phyloP scores from a whole-genome alignment of 2,797 vertebrate species.

The Halcyon badia region DNA sequence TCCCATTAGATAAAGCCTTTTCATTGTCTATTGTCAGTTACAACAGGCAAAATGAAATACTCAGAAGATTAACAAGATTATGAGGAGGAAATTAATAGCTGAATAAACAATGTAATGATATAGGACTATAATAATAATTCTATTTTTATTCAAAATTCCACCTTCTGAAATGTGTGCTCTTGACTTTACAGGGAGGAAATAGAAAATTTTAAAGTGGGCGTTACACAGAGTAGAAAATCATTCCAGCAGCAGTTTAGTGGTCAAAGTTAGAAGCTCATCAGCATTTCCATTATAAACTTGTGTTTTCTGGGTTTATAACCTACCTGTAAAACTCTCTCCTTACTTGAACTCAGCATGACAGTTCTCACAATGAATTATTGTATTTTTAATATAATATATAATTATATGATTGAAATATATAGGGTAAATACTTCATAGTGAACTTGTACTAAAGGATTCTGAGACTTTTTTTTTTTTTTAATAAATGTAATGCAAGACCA shows the following conservation, averaged over 20 bases:
- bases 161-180: background rate
- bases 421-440: background rate
- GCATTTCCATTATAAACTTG: conserved; percentile 1
- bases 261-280: background rate
- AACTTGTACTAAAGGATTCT: background rate
- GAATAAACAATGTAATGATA: background rate
- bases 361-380: background rate
- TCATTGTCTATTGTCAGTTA: background rate
- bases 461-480: too few relatives aligned
- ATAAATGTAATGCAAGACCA: background rate
- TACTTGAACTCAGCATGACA: background rate
- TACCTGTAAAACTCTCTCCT: conserved; percentile 22
- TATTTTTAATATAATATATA: conserved; percentile 36
- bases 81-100: background rate
- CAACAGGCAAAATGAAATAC: background rate
- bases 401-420: background rate
- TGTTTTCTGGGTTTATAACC: conserved; percentile 14
- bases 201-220: background rate
- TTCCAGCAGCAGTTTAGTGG: background rate
- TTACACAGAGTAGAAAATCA: background rate
- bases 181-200: background rate
- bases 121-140: background rate
- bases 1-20: background rate
- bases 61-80: background rate
- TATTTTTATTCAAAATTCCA: background rate